These are phyloP conservation scores for Drepana falcataria DNA, from an alignment of 2,888 invertebrate species.

Conservation along the genomic window DNA sequence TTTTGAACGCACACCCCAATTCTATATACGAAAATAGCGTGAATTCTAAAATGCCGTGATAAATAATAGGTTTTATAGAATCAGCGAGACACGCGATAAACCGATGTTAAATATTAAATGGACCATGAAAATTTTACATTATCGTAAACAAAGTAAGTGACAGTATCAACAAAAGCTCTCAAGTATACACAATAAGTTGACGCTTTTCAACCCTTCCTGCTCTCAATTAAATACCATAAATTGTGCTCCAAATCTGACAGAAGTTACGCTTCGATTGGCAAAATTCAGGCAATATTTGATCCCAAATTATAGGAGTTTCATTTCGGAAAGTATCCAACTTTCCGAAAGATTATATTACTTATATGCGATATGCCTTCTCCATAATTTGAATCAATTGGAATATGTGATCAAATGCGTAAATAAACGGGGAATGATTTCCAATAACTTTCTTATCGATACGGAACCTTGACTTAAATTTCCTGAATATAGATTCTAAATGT, in stretches of 20 bases:
- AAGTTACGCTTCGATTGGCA: background rate
- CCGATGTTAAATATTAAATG: conserved; percentile 49
- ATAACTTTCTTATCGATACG: no score
- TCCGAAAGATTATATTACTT: no score
- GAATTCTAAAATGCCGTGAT: background rate
- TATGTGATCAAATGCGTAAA: no score
- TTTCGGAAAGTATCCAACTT: no score
- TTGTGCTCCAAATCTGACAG: conserved; percentile 35
- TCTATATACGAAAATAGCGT: background rate
- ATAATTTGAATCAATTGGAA: no score
- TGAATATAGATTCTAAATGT: no score
- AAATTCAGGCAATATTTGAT: background rate
- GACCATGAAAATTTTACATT: conserved; percentile 55
- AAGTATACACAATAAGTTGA: conserved; percentile 38
- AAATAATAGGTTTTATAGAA: background rate
- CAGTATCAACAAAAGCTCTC: conserved; percentile 39
- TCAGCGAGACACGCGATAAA: conserved; percentile 26
- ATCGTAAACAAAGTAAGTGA: conserved; percentile 56
- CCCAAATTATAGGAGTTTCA: no score
- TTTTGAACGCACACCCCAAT: background rate
- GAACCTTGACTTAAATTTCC: no score
- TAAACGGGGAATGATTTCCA: no score
- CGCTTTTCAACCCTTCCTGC: conserved; percentile 37
- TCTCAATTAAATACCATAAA: conserved; percentile 46
- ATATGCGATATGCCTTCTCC: no score